Base-by-base conservation (phyloP, 2,797 vertebrate genomes). In the Rhincodon typus region DNA sequence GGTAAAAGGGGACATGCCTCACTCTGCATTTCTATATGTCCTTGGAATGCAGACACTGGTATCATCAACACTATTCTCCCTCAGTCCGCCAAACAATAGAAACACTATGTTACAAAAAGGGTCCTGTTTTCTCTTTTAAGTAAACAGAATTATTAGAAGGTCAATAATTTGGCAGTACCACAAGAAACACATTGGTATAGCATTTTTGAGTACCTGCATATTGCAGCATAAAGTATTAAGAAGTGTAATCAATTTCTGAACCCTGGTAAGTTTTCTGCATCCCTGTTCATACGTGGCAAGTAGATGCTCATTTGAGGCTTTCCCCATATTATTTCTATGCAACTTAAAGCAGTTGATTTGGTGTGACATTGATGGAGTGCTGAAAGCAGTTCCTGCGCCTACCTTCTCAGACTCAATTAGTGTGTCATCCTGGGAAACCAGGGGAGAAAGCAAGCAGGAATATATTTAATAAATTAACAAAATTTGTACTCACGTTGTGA, bases 401-500 rank as follows among this genome's bases (percentile, higher is more conserved):
- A 1, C 25, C 70, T 69, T 74, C 12, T 77, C 8, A 93, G 2
- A 42, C 19, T 66, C n/a, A 69, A n/a, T 27, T 69, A 21, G 42
- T 46, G 6, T 21, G 82, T 38, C n/a, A 15, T 15, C 8, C 50
- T 4, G 53, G 30, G 17, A 90, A 90, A 90, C 62, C 57, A 77
- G 70, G 0, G 7, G 4, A 96, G 91, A 96, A 42, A 95, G 96
- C 2, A 96, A 96, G 8, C 95, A 96, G 96, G 13, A 77, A 96
- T 96, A 19, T 90, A 96, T 38, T 19, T 34, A 86, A 87, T 90
- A 82, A 46, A n/a, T 69, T 91, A 42, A 82, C 12, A n/a, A 96
- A 46, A 25, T 42, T 94, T 96, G 30, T 96, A 98, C 98, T 98
- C 97, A 99, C 98, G 98, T 99, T 96, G 98, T 98, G 96, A 99